Evolutionary conservation across 2,113 vertebrate species (phyloP).

Genomic region (Psilopogon haemacephalus): DNA sequence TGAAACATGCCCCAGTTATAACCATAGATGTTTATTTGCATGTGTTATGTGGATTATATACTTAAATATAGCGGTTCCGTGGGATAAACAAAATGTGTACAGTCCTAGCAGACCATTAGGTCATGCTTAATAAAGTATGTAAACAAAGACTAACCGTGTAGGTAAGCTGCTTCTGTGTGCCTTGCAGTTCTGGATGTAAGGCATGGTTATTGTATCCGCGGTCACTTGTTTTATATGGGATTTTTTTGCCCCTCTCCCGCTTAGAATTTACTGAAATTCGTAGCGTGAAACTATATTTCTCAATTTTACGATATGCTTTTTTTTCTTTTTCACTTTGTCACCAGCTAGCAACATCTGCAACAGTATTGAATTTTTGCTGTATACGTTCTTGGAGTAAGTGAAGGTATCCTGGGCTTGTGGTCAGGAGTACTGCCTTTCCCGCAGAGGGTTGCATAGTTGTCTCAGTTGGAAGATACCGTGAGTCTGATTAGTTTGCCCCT

Average conservation of each 20-base stretch:
- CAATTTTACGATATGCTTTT: background rate
- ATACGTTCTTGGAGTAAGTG: accelerated
- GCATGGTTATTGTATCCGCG: accelerated
- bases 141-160: accelerated
- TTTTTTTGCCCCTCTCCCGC: accelerated
- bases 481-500: background rate
- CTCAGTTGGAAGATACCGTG: background rate
- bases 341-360: background rate
- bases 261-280: background rate
- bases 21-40: accelerated
- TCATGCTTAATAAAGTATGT: accelerated
- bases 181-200: accelerated
- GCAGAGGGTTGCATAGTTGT: background rate
- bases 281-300: background rate
- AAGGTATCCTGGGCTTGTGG: background rate
- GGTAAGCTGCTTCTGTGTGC: accelerated
- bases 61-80: accelerated
- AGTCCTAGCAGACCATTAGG: background rate
- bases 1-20: accelerated
- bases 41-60: accelerated
- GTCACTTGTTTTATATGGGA: accelerated
- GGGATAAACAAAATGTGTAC: accelerated
- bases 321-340: background rate
- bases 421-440: background rate
- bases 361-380: background rate